These are phyloP conservation scores for Nematostella vectensis DNA, from an alignment of 92 coral and sea anemone genomes.

Conservation along the genomic window DNA sequence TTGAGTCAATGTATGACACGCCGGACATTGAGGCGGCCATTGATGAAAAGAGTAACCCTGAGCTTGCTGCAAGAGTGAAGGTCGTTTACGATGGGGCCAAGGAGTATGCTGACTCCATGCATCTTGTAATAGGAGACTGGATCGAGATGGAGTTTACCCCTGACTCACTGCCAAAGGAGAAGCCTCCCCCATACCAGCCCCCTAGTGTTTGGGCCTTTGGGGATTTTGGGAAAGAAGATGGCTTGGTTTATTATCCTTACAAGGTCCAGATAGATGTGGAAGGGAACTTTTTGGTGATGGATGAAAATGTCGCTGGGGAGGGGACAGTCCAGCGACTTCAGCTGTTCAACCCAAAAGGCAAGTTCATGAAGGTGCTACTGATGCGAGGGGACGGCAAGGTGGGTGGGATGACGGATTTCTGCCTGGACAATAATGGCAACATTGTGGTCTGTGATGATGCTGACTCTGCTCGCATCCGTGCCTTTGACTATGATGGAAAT, in stretches of 20 bases:
- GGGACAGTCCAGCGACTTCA: slow-evolving; percentile 73
- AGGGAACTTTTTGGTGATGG: slow-evolving; percentile 73
- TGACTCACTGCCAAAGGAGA: slow-evolving; percentile 28
- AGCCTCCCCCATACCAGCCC: slow-evolving; percentile 37
- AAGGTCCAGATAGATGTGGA: slow-evolving; percentile 60
- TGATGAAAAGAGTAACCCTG: slow-evolving; percentile 36
- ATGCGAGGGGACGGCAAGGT: slow-evolving; percentile 75
- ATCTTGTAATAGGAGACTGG: slow-evolving; percentile 31
- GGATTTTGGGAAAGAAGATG: slow-evolving; percentile 68
- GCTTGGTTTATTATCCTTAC: slow-evolving; percentile 63
- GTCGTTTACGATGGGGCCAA: slow-evolving; percentile 49
- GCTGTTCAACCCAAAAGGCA: slow-evolving; percentile 62
- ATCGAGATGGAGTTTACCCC: slow-evolving; percentile 39
- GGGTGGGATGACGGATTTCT: slow-evolving; percentile 70
- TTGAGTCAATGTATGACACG: slow-evolving; percentile 25
- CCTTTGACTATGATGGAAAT: slow-evolving; percentile 70
- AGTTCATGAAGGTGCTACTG: slow-evolving; percentile 53
- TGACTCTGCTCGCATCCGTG: slow-evolving; percentile 54
- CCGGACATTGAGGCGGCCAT: slow-evolving; percentile 41
- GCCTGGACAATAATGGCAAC: slow-evolving; percentile 64
- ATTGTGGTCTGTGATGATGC: slow-evolving; percentile 48
- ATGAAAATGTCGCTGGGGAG: slow-evolving; percentile 58
- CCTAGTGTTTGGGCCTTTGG: slow-evolving; percentile 95
- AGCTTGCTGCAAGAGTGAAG: slow-evolving; percentile 39
- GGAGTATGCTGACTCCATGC: slow-evolving; percentile 43